Percentiles rank a stretch among this genome's conserved stretches.
phyloP scores from a whole-genome alignment of 2,888 invertebrate species.

The Scaeva pyrastri region DNA sequence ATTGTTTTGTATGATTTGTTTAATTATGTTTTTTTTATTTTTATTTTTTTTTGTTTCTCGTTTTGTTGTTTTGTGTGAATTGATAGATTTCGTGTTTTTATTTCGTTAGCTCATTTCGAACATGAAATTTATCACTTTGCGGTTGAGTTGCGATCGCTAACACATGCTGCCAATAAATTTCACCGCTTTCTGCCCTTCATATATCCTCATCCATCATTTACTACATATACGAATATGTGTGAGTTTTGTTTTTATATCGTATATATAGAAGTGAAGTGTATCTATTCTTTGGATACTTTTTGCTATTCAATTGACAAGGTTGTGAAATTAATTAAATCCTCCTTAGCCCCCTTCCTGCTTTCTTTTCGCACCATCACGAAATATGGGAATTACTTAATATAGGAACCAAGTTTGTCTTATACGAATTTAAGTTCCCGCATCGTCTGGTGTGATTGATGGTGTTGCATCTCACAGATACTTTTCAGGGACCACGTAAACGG shows the following conservation, averaged over 20 bases:
- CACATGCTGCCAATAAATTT: constrained; percentile 69
- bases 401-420: not conserved
- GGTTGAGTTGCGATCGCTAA: constrained; percentile 66
- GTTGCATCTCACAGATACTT: constrained; percentile 46
- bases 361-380: constrained; percentile 1
- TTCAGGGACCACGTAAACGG: constrained; percentile 20
- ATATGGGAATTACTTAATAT: constrained; percentile 52
- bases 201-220: not conserved
- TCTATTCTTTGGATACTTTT: constrained; percentile 4
- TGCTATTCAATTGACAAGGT: constrained; percentile 63
- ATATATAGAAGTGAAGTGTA: not conserved
- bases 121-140: constrained; percentile 66
- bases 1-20: constrained; percentile 46
- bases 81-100: constrained; percentile 56
- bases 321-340: constrained; percentile 65
- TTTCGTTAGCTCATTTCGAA: constrained; percentile 61
- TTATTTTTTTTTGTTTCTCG: constrained; percentile 7
- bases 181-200: not conserved
- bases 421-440: constrained; percentile 39
- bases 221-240: not conserved
- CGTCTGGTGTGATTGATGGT: constrained; percentile 48
- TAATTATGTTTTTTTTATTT: constrained; percentile 23
- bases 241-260: too few relatives aligned
- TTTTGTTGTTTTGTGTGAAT: constrained; percentile 1
- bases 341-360: not conserved